These are phyloP conservation scores for Thereva nobilitata DNA, from an alignment of 2,888 invertebrate genomes.

Conservation along the genomic window DNA sequence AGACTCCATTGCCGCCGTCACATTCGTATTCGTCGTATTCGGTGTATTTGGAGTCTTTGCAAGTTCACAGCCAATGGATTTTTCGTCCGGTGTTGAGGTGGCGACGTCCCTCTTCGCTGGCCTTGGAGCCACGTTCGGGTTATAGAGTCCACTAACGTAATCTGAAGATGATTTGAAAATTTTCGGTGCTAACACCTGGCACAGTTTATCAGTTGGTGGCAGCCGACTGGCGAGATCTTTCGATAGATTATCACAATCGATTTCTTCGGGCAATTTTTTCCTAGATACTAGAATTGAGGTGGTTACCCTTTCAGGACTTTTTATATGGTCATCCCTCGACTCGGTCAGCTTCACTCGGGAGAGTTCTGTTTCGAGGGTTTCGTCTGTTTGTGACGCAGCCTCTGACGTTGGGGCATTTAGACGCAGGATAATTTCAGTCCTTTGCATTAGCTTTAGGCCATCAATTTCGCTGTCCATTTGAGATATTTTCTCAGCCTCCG, in stretches of 20 bases:
- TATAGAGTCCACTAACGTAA: constrained; percentile 56
- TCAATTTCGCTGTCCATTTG: constrained; percentile 50
- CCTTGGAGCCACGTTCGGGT: constrained; percentile 54
- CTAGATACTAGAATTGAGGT: constrained; percentile 9
- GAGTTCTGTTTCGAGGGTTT: constrained; percentile 53
- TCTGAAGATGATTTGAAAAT: constrained; percentile 53
- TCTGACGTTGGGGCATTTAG: constrained; percentile 67
- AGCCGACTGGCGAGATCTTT: constrained; percentile 67
- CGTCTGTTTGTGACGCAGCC: constrained; percentile 65
- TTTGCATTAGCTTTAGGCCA: constrained; percentile 64
- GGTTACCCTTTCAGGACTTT: constrained; percentile 1
- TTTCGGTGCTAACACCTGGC: constrained; percentile 61
- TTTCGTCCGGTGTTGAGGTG: constrained; percentile 51
- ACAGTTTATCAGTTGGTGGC: constrained; percentile 67
- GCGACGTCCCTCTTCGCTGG: constrained; percentile 57
- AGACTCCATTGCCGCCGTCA: constrained; percentile 33
- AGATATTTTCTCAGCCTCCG: constrained; percentile 43
- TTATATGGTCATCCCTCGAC: constrained; percentile 42
- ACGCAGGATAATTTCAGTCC: constrained; percentile 66
- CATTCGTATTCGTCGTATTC: constrained; percentile 32
- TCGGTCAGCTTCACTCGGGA: constrained; percentile 46
- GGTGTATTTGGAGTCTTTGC: constrained; percentile 35
- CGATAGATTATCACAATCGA: constrained; percentile 75
- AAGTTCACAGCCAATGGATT: constrained; percentile 40
- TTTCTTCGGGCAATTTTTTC: constrained; percentile 71